These are phyloP conservation scores for Seriola dumerili DNA, from an alignment of 2,113 vertebrate genomes.

Conservation along the genomic window DNA sequence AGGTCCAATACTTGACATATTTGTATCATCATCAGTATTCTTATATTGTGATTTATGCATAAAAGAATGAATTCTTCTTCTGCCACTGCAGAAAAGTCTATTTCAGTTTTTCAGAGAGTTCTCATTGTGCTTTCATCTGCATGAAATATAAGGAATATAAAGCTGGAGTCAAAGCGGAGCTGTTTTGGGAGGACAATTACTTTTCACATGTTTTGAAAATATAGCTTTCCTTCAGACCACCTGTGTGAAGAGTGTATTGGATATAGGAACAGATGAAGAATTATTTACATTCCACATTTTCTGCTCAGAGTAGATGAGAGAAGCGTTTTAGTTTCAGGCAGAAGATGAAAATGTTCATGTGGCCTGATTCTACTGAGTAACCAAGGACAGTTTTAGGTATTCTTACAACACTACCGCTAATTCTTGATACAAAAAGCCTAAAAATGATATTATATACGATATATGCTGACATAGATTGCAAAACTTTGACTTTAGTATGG, in stretches of 20 bases:
- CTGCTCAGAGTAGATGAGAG: not conserved
- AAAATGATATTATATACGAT: no score
- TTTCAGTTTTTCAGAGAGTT: not conserved
- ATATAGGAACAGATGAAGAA: slow-evolving; percentile 23
- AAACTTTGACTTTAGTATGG: not conserved
- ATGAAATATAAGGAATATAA: not conserved
- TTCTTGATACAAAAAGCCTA: no score
- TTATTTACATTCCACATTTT: slow-evolving; percentile 7
- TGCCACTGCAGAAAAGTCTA: not conserved
- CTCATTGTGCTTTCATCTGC: not conserved
- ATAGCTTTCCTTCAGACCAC: not conserved
- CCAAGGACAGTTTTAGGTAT: no score
- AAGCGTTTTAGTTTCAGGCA: slow-evolving; percentile 10
- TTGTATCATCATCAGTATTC: no score
- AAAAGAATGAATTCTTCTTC: no score
- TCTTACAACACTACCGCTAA: no score
- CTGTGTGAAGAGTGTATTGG: not conserved
- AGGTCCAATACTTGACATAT: not conserved
- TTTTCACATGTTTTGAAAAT: not conserved
- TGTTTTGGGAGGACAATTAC: no score
- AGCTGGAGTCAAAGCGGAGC: not conserved
- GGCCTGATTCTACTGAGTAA: not conserved
- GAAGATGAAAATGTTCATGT: not conserved
- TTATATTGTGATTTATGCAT: not conserved
- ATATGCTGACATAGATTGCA: not conserved